Base-by-base conservation (phyloP, 2,888 invertebrate species). In the Galerucella pusilla region DNA sequence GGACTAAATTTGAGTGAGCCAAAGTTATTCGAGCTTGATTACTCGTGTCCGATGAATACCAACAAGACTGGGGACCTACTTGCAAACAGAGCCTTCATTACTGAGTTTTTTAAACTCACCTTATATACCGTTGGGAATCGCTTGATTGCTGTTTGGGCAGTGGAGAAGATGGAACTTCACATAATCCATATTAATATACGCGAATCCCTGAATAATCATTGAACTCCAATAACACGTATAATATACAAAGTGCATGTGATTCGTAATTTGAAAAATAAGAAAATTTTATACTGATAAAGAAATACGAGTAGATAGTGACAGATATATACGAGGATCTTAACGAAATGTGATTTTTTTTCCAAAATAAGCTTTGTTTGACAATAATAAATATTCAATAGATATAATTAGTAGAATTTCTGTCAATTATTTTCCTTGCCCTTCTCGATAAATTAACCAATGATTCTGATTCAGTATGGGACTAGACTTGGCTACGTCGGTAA, bases 31-130 rank as follows among this genome's bases (percentile, higher is more conserved):
- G 65, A 79, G 81, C 83, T 82, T 83, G 83, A 83, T 83, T 83
- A 83, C 81, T 80, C 82, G 80, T 82, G 81, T 82, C 80, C 83
- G 83, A 82, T 83, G 83, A 83, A 83, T 83, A 83, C 83, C 83
- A 83, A 83, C 80, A 82, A 83, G 83, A 80, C 81, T 79, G 80
- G 83, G 83, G 82, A 83, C 81, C 77, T 78, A 75, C 71, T 75
- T 75, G 63, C 54, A 74, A 74, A 71, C 79, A 67, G 66, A 60
- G 49, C 78, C 80, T 81, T 82, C 81, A 78, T 80, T 80, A 79
- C 71, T 67, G 68, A 77, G 72, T 75, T 76, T 66, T 74, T 75
- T 67, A 64, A 60, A 67, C 52, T 71, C 35, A 25, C 75, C 68
- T 74, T 71, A 68, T 75, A 68, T 75, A 72, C 77, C 67, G 67